Evolutionary conservation across 2,113 vertebrate species (phyloP), one percentile per base, ranked within the genome.

Genomic region (Leiothrix lutea): DNA sequence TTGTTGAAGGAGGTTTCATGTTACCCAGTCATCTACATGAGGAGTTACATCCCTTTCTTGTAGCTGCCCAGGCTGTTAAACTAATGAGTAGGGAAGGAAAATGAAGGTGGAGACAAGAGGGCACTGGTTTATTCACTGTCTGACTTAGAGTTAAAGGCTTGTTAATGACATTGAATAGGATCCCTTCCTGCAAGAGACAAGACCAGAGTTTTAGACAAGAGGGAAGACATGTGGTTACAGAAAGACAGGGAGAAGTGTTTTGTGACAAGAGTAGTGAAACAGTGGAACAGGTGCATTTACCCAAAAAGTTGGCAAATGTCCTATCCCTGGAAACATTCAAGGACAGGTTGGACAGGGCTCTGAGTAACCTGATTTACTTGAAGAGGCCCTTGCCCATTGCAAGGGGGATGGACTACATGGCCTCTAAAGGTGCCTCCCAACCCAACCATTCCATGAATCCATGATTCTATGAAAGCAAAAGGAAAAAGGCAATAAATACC

Each of bases 51-150:
- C 42, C 35, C 38, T 86, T 53, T 92, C 90, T 96, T 91, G 88
- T 75, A 95, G 86, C 70, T 91, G 80, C 61, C 90, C 92, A 77
- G 74, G 62, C 79, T 80, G 92, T 88, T 86, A 51, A 93, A 77
- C 28, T 94, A 96, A 96, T 90, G 53, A 95, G 80, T 7, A 65
- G 15, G 31, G 74, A 95, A 95, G 75, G 80, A 92, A 97, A 97
- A 95, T 71, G 23, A 94, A 89, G 70, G 28, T 20, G 25, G 80
- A 60, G 29, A 38, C 26, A 62, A 0, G 2, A 53, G 14, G 33
- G 17, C n/a, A 44, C 26, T 77, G 54, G 9, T 42, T 83, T 88
- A 31, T 82, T 94, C 62, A 58, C 17, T 14, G 2, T 20, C 11
- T 62, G 36, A 64, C 20, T 70, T 20, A 45, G 19, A 87, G 19